phyloP scores from a whole-genome alignment of 1,140 invertebrate species.

The Drosophila pachea region DNA sequence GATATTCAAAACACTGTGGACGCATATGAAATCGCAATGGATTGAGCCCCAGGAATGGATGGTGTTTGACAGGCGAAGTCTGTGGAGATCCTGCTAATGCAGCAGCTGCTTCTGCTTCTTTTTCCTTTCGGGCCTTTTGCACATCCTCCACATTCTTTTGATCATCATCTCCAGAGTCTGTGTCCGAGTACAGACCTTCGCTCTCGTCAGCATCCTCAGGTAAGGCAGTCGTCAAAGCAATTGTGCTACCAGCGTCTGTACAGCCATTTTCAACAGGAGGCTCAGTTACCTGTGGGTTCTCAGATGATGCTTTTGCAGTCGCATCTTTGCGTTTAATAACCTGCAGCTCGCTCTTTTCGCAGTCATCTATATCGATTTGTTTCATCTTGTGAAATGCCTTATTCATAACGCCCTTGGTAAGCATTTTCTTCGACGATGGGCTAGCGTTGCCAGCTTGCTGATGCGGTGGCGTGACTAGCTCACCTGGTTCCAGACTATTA shows the following conservation, averaged over 20 bases:
- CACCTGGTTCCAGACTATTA: constrained; percentile 72
- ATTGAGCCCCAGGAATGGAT: constrained; percentile 40
- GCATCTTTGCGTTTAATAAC: constrained; percentile 37
- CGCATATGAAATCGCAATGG: constrained; percentile 61
- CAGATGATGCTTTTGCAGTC: background rate
- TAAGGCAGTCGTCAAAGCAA: background rate
- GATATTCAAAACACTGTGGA: constrained; percentile 48
- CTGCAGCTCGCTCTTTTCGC: constrained; percentile 22
- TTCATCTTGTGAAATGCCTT: constrained; percentile 58
- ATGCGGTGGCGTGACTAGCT: constrained; percentile 71
- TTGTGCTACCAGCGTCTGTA: background rate
- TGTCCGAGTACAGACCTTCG: constrained; percentile 66
- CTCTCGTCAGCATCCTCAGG: constrained; percentile 53
- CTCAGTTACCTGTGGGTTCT: background rate
- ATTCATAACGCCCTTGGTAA: constrained; percentile 47
- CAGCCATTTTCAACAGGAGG: constrained; percentile 34
- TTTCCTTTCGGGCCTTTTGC: constrained; percentile 63
- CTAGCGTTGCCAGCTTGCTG: constrained; percentile 25
- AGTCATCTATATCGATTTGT: constrained; percentile 43
- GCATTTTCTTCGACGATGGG: constrained; percentile 44
- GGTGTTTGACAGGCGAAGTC: constrained; percentile 3
- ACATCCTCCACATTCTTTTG: constrained; percentile 54
- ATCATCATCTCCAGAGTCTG: constrained; percentile 58
- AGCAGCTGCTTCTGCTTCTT: constrained; percentile 58
- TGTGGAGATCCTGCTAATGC: constrained; percentile 34